Evolutionary conservation across 2,113 vertebrate species (phyloP).

Genomic region (Rhinolophus sinicus): DNA sequence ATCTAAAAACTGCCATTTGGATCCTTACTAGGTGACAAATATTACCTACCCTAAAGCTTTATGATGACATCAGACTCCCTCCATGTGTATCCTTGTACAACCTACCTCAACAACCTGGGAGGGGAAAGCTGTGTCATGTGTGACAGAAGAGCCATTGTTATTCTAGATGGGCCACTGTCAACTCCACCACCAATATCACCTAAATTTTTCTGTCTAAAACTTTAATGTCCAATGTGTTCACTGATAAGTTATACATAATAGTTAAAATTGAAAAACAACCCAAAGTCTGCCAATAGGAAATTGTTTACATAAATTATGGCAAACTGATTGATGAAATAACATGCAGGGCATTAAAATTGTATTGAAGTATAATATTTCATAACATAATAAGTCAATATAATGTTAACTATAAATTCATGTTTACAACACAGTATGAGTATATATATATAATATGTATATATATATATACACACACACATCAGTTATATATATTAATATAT

Average conservation of each 20-base stretch:
- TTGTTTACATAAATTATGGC: background rate
- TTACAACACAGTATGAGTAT: background rate
- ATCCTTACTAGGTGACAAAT: background rate
- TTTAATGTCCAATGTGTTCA: background rate
- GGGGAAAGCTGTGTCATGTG: background rate
- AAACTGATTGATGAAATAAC: background rate
- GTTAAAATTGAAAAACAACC: background rate
- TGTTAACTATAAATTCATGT: background rate
- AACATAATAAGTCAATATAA: slow-evolving; percentile 25
- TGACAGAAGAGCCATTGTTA: background rate
- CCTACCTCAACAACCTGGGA: background rate
- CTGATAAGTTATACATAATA: background rate
- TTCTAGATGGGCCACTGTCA: background rate
- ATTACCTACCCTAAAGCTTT: background rate
- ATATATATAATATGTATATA: background rate
- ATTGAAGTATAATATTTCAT: background rate
- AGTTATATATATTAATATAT: background rate
- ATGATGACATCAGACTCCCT: background rate
- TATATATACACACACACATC: background rate
- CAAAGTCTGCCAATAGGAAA: background rate
- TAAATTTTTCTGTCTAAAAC: background rate
- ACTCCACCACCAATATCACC: background rate
- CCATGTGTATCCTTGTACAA: background rate
- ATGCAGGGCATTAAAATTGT: background rate
- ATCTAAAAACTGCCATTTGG: background rate